Percentiles rank a stretch among this genome's conserved stretches.
Evolutionary conservation across 2,113 vertebrate species (phyloP).

Genomic region (Macroglossus sobrinus): DNA sequence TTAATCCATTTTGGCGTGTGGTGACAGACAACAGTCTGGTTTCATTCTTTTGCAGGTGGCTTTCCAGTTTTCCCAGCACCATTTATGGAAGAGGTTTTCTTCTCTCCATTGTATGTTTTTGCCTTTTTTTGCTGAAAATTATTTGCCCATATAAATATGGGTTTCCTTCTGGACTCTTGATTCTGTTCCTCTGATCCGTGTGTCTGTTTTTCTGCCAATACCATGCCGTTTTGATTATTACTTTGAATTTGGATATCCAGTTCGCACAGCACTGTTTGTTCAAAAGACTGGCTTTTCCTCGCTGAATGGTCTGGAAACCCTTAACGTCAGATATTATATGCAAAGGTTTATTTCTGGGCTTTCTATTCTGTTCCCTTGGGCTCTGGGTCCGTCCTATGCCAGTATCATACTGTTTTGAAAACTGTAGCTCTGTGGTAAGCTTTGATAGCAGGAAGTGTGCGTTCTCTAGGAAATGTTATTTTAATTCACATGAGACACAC

Average conservation of each 20-base stretch:
- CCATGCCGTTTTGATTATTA: too few species aligned
- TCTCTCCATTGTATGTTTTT: too few species aligned
- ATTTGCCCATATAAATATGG: too few species aligned
- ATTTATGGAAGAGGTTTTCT: too few species aligned
- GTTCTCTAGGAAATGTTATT: neutral
- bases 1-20: too few species aligned
- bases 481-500: neutral
- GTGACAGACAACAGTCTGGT: too few species aligned
- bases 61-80: too few species aligned
- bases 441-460: neutral
- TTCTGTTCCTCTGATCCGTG: too few species aligned
- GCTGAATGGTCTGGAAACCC: neutral
- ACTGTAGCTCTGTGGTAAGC: neutral
- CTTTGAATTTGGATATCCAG: neutral
- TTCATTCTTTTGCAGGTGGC: too few species aligned
- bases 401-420: neutral
- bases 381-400: neutral
- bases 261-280: neutral
- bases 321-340: neutral
- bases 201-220: too few species aligned
- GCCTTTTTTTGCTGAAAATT: too few species aligned
- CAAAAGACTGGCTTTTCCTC: neutral
- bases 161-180: too few species aligned
- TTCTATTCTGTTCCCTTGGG: neutral
- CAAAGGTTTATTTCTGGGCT: neutral